Base-by-base conservation (phyloP, 2,113 vertebrate genomes). In the Psittacus erithacus region DNA sequence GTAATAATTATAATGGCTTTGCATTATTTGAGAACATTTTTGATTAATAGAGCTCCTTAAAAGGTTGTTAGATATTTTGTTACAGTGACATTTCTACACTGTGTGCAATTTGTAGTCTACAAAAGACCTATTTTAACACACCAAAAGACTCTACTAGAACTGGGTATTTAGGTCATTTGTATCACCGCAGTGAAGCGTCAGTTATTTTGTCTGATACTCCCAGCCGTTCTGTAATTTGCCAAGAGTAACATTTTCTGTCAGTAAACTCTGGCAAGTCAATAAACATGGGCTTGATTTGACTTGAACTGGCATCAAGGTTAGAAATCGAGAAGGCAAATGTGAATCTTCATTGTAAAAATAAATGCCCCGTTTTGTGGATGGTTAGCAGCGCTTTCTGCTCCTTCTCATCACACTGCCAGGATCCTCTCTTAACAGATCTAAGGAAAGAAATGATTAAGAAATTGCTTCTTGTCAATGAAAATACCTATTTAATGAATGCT, bases 111-210 rank as follows among this genome's bases (percentile, higher is more conserved):
- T 81, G 43, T 76, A 53, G 41, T 28, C 90, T 12, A 73, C 25
- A 75, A 60, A 79, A 79, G 44, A 38, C 33, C 92, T 89, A 55
- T 84, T 94, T 91, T 86, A 93, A 83, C 76, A 88, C 62, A 75
- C 49, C 46, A 69, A 74, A 83, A 92, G 84, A 64, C 80, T 95
- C 70, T 82, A 82, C 65, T 47, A 88, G 81, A 96, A 88, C 75
- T 95, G 93, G 90, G 91, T 97, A 96, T 95, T 97, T 95, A 92
- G 95, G 90, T 96, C 93, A 97, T 81, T 95, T 96, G 10, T 74
- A 88, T 95, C 84, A 95, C 85, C 46, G 93, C 93, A 96, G 90
- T 95, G 95, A 96, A 95, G 94, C 92, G 17, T 92, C 92, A 92
- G 46, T 91, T 91, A 95, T 97, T 92, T 92, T 0, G 35, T 95